Conservation (phyloP, 1,140 invertebrate genomes). For the Eriocheir sinensis region DNA sequence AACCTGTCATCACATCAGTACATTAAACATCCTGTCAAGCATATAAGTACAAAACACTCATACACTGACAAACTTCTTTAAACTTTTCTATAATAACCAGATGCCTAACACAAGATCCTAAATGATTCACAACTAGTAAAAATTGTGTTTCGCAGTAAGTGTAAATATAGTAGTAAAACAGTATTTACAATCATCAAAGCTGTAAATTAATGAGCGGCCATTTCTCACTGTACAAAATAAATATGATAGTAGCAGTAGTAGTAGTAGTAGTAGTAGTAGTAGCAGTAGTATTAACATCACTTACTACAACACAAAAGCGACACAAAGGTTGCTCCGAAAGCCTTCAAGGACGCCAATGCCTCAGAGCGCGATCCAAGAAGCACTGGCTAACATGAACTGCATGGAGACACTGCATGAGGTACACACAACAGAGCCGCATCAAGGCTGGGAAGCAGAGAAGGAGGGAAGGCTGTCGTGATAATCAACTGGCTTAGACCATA, state of each 20-base stretch:
- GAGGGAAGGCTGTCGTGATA: too few relatives aligned
- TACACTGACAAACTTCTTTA: constrained; percentile 53
- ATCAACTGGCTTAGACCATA: not conserved
- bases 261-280: too few relatives aligned
- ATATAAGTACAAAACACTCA: constrained; percentile 64
- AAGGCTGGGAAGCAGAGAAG: not conserved
- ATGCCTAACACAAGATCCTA: constrained; percentile 24
- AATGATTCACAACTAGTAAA: constrained; percentile 42
- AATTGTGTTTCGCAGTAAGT: constrained; percentile 56
- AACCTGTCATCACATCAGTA: constrained; percentile 35
- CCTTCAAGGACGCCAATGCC: constrained; percentile 20
- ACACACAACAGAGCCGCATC: not conserved
- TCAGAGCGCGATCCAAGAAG: too few relatives aligned
- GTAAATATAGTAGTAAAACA: constrained; percentile 2
- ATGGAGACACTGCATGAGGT: constrained; percentile 2
- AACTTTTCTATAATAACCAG: constrained; percentile 9
- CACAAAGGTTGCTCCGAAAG: not conserved
- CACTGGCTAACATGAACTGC: not conserved
- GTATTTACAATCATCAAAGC: constrained; percentile 13
- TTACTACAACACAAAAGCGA: constrained; percentile 15
- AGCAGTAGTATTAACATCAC: not conserved
- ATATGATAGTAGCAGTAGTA: constrained; percentile 23
- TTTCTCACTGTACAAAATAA: constrained; percentile 15
- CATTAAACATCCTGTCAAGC: constrained; percentile 48
- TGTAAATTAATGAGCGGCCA: constrained; percentile 15